phyloP scores from a whole-genome alignment of 23 tunicate species.

The Aplidium turbinatum region DNA sequence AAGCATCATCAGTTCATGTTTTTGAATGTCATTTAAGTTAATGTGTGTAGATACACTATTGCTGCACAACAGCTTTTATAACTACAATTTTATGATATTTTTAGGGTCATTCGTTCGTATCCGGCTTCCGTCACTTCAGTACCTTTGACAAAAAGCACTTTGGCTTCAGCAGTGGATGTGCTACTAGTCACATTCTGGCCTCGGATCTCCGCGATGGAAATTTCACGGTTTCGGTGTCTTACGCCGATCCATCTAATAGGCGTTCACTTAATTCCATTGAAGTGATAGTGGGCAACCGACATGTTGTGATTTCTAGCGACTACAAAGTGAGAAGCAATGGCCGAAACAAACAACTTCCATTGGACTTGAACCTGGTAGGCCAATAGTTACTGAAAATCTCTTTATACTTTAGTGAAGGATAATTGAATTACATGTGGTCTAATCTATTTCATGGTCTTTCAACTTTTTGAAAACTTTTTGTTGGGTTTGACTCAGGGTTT shows the following conservation, averaged over 20 bases:
- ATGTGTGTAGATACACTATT: neutral
- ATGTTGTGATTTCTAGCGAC: conserved; percentile 32
- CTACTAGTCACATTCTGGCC: conserved; percentile 75
- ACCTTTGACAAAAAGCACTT: conserved; percentile 78
- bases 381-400: neutral
- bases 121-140: conserved; percentile 90
- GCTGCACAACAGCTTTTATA: neutral
- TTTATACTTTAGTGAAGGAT: no score
- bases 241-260: conserved; percentile 32
- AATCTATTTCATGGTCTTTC: no score
- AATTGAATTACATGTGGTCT: no score
- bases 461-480: no score
- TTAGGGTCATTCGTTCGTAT: conserved; percentile 84
- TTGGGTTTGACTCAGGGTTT: no score
- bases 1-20: neutral
- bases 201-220: conserved; percentile 55
- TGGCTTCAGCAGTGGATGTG: conserved; percentile 72
- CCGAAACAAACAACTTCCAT: conserved; percentile 41
- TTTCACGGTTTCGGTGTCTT: conserved; percentile 72
- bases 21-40: neutral
- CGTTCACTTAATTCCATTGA: conserved; percentile 33
- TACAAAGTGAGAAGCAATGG: conserved; percentile 33
- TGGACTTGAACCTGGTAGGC: conserved; percentile 38
- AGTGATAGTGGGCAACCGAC: conserved; percentile 42
- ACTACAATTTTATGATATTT: neutral